phyloP scores from a whole-genome alignment of 2,113 vertebrate genomes.

The Spheniscus mendiculus region DNA sequence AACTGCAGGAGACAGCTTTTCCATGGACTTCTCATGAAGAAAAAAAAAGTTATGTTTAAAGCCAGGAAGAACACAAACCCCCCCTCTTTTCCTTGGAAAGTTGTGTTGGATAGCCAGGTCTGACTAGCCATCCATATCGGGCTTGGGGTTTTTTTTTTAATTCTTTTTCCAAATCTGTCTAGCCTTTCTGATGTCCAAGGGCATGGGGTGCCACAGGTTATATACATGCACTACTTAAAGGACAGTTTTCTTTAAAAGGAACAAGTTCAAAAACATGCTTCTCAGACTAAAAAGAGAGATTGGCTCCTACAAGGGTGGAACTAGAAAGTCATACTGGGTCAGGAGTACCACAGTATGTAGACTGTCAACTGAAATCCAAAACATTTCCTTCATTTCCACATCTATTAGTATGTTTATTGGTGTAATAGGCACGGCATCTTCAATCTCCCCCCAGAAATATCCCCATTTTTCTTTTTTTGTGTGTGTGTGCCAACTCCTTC shows the following conservation, averaged over 20 bases:
- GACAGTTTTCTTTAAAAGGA: neutral
- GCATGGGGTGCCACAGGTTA: too few species aligned
- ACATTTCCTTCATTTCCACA: neutral
- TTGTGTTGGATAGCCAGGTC: neutral
- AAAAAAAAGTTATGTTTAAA: neutral
- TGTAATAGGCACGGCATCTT: neutral
- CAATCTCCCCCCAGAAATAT: neutral
- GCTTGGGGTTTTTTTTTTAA: neutral
- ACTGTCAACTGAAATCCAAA: neutral
- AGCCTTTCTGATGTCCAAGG: neutral
- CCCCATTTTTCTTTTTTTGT: neutral
- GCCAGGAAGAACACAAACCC: neutral
- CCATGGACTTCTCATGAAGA: neutral
- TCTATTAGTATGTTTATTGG: accelerated
- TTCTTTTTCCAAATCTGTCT: neutral
- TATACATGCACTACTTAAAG: accelerated
- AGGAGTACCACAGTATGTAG: neutral
- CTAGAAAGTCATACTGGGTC: neutral
- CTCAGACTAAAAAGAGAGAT: neutral
- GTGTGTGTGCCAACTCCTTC: neutral
- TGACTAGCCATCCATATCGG: neutral
- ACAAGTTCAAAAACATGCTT: neutral
- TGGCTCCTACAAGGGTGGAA: neutral
- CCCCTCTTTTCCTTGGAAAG: neutral
- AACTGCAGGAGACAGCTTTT: neutral